These are phyloP conservation scores for Sycophila texana DNA, from an alignment of 2,888 invertebrate species.

Conservation along the genomic window DNA sequence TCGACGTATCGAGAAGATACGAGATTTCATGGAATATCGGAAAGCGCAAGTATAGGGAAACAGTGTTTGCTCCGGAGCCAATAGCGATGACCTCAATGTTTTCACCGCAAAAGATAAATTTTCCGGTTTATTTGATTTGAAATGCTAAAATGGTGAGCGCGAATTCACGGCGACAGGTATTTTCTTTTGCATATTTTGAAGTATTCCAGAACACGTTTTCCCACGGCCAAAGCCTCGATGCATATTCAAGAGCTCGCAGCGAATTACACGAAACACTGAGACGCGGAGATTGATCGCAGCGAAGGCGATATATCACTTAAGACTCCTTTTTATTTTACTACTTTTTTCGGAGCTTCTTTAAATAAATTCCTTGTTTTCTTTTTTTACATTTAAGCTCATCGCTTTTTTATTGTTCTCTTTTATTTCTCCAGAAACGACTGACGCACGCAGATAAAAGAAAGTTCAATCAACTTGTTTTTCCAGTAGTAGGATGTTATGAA, in stretches of 20 bases:
- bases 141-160: too few species aligned
- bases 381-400: neutral
- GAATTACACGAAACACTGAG: conserved; percentile 7
- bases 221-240: neutral
- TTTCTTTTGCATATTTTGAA: neutral
- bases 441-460: conserved; percentile 1
- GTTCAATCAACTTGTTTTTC: neutral
- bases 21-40: too few species aligned
- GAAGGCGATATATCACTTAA: neutral
- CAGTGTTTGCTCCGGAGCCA: too few species aligned
- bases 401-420: neutral
- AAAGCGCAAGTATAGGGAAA: too few species aligned
- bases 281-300: conserved; percentile 1
- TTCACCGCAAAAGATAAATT: too few species aligned
- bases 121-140: too few species aligned
- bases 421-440: neutral
- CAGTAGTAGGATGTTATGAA: neutral
- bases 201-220: neutral
- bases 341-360: neutral
- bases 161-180: too few species aligned
- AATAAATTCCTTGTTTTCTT: neutral
- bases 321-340: neutral
- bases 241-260: conserved; percentile 39
- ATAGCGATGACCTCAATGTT: too few species aligned
- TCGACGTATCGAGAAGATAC: too few species aligned